Percentiles rank a stretch among this genome's conserved stretches.
These are phyloP conservation scores for Tetramorium parvispinum DNA, from an alignment of 1,140 invertebrate species.

Conservation along the genomic window DNA sequence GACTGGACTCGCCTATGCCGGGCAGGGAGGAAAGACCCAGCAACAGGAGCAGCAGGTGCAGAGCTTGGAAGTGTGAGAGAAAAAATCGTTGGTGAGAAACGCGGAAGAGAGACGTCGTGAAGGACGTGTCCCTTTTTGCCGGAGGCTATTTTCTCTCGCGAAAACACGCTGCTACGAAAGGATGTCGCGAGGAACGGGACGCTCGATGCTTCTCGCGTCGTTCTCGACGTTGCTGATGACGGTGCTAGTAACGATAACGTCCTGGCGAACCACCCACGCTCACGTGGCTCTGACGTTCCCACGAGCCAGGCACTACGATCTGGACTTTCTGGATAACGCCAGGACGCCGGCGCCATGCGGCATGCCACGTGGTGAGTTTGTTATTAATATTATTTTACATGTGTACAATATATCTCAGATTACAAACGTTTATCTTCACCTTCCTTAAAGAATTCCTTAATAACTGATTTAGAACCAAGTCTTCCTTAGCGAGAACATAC, in stretches of 20 bases:
- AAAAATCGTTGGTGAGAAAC: slow-evolving; percentile 46
- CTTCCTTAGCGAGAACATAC: neutral
- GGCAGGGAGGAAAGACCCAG: slow-evolving; percentile 44
- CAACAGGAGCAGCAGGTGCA: slow-evolving; percentile 46
- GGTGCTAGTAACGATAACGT: slow-evolving; percentile 70
- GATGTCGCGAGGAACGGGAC: slow-evolving; percentile 64
- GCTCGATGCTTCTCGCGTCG: slow-evolving; percentile 52
- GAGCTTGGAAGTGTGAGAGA: slow-evolving; percentile 55
- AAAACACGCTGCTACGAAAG: slow-evolving; percentile 44
- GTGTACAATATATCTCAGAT: neutral
- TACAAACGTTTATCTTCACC: neutral
- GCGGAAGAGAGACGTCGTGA: slow-evolving; percentile 20
- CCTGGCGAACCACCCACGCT: slow-evolving; percentile 79
- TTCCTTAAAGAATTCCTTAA: neutral
- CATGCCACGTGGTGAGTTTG: slow-evolving; percentile 95
- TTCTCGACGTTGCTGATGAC: slow-evolving; percentile 67
- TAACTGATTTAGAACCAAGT: neutral
- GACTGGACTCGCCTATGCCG: slow-evolving; percentile 67
- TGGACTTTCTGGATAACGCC: slow-evolving; percentile 97
- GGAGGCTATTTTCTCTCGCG: slow-evolving; percentile 6
- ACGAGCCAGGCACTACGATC: slow-evolving; percentile 93
- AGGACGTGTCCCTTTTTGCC: slow-evolving; percentile 4
- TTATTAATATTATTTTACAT: neutral
- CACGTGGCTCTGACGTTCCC: slow-evolving; percentile 96
- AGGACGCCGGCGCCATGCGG: slow-evolving; percentile 96